These are phyloP conservation scores for Pantherophis vulpinus DNA, from an alignment of 2,797 vertebrate genomes.

Conservation along the genomic window DNA sequence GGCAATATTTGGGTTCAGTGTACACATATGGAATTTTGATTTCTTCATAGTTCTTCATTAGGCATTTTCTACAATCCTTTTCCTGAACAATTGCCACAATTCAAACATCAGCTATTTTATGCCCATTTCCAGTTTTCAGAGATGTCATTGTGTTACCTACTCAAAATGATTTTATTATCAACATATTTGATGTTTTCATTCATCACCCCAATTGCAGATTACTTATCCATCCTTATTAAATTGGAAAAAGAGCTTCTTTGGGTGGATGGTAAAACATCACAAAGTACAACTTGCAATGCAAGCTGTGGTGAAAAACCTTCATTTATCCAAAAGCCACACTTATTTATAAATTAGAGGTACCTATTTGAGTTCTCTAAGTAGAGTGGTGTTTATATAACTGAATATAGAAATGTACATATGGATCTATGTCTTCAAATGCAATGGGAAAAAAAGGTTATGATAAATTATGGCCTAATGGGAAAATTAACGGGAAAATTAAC, in stretches of 20 bases:
- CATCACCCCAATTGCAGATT: background rate
- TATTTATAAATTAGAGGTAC: background rate
- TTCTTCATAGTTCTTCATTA: background rate
- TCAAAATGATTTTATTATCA: background rate
- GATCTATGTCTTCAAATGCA: background rate
- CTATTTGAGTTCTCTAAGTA: background rate
- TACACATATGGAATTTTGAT: background rate
- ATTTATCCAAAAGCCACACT: background rate
- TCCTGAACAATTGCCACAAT: background rate
- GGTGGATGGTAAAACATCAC: background rate
- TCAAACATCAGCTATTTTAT: background rate
- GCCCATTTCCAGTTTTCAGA: background rate
- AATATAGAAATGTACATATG: background rate
- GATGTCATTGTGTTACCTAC: background rate
- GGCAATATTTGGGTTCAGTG: background rate
- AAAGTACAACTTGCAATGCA: background rate
- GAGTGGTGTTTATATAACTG: background rate
- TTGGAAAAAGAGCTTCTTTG: background rate
- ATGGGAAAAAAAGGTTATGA: background rate
- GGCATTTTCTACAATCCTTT: background rate
- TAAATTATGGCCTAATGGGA: background rate
- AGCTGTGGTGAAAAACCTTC: background rate
- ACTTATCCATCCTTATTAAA: background rate
- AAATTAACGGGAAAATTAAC: background rate
- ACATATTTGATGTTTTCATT: background rate